Base-by-base conservation (phyloP, 2,113 vertebrate genomes). In the Zosterops hypoxanthus region DNA sequence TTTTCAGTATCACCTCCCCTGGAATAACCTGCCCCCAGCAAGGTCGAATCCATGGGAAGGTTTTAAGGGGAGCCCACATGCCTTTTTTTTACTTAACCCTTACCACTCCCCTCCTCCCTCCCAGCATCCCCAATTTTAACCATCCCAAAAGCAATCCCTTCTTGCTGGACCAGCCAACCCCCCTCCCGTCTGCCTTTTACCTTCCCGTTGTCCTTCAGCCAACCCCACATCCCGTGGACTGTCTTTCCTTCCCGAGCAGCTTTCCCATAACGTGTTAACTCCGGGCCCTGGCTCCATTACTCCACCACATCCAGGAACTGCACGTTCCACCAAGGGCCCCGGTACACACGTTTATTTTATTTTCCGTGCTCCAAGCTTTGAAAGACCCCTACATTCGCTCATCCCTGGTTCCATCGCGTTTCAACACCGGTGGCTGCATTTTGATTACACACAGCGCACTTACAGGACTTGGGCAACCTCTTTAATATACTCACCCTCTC, bases 341-440 rank as follows among this genome's bases (percentile, higher is more conserved):
- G 12, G 33, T 13, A 46, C 23, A 21, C 12, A 12, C 1, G 3
- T 3, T 23, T 11, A 6, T 22, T 34, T 18, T 28, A 6, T 22
- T 34, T 18, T 33, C 14, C 1, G 0, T 2, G 20, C 52, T 47
- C 12, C 13, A n/a, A 26, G 11, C 11, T 28, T 6, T 2, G 0
- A 1, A 20, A 41, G 12, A 12, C 5, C 44, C 28, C 17, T 1
- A 4, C 12, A 12, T 2, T 3, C 1, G 29, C 0, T 0, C 2
- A 18, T 4, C 1, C 8, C 15, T 10, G 11, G 4, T 19, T 50
- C 28, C 24, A 55, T 2, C 6, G 5, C 0, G 0, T 22, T 55
- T 6, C 1, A 0, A 42, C 16, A 21, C 44, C 19, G 3, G 19
- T 11, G n/a, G 61, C 12, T 6, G 3, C 11, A 4, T 29, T n/a